phyloP scores from a whole-genome alignment of 2,797 vertebrate genomes.

The Enteromius mattozi region DNA sequence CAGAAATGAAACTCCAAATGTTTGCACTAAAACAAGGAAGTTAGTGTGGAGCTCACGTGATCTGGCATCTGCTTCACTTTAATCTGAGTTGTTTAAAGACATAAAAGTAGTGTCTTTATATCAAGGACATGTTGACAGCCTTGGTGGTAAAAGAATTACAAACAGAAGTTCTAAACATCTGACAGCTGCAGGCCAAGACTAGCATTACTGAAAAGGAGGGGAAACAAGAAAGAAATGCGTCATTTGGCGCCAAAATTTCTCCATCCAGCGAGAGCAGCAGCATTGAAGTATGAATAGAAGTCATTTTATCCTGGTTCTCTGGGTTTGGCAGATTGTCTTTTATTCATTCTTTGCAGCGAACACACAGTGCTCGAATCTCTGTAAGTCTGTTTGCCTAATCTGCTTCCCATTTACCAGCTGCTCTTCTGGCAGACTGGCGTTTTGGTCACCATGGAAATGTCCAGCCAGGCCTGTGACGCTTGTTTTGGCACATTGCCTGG shows the following conservation, averaged over 20 bases:
- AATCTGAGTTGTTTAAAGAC: slow-evolving; percentile 33
- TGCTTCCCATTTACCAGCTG: slow-evolving; percentile 59
- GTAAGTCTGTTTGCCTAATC: slow-evolving; percentile 46
- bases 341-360: slow-evolving; percentile 38
- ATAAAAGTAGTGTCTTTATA: slow-evolving; percentile 26
- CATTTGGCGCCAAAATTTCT: slow-evolving; percentile 37
- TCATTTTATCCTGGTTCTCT: slow-evolving; percentile 41
- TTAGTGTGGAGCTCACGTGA: background rate
- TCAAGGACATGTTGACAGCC: slow-evolving; percentile 34
- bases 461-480: slow-evolving; percentile 42
- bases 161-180: slow-evolving; percentile 57
- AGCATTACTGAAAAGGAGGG: slow-evolving; percentile 8
- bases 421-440: slow-evolving; percentile 46
- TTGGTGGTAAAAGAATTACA: slow-evolving; percentile 36
- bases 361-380: slow-evolving; percentile 37
- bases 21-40: slow-evolving; percentile 7
- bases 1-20: background rate
- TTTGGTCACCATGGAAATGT: slow-evolving; percentile 48
- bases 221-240: slow-evolving; percentile 37
- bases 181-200: slow-evolving; percentile 58
- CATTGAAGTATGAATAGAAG: slow-evolving; percentile 49
- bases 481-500: slow-evolving; percentile 42
- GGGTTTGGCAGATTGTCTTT: slow-evolving; percentile 53
- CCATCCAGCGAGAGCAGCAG: slow-evolving; percentile 1
- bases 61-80: slow-evolving; percentile 8